Base-by-base conservation (phyloP, 2,113 vertebrate species). In the Tapirus terrestris region DNA sequence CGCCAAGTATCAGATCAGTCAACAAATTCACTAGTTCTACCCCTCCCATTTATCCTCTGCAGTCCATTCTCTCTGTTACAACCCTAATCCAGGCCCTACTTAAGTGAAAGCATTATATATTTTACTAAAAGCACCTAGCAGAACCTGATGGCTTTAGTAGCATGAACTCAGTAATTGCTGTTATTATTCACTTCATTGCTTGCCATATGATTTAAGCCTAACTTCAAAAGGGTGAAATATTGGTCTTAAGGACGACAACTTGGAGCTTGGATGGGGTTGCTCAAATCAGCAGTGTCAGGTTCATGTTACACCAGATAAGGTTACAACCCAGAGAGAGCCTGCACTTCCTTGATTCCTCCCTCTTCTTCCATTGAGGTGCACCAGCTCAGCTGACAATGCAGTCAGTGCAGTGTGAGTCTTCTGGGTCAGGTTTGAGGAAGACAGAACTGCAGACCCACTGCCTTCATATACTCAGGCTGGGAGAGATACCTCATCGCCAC, bases 261-360 rank as follows among this genome's bases (percentile, higher is more conserved):
- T 76, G 36, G 33, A 65, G 9, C 39, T 45, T 20, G 53, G 8
- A 48, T 2, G 18, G 3, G 0, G 6, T 14, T 76, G 16, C 20
- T 68, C 36, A 21, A 36, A 75, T 48, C 3, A 25, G 17, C 79
- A 70, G 2, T 7, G 18, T 20, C 9, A 36, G 16, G 6, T 65
- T 13, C 14, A 18, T 10, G 1, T 20, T 18, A 3, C 16, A 29
- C 60, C 60, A 72, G 9, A 8, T 51, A 48, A 43, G 8, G 8
- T 67, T 51, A 56, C 36, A 84, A 3, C 17, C 0, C 0, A 65
- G n/a, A 27, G 3, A 21, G 20, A 3, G 1, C 17, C 3, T 5
- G 27, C 1, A 33, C 1, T 63, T 36, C 21, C 20, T n/a, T 51
- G 45, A 31, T 21, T n/a, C 23, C 23, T 79, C 12, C 48, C 31